Conservation (phyloP, 2,888 invertebrate species). For the Xestoiulus laeticollis region DNA sequence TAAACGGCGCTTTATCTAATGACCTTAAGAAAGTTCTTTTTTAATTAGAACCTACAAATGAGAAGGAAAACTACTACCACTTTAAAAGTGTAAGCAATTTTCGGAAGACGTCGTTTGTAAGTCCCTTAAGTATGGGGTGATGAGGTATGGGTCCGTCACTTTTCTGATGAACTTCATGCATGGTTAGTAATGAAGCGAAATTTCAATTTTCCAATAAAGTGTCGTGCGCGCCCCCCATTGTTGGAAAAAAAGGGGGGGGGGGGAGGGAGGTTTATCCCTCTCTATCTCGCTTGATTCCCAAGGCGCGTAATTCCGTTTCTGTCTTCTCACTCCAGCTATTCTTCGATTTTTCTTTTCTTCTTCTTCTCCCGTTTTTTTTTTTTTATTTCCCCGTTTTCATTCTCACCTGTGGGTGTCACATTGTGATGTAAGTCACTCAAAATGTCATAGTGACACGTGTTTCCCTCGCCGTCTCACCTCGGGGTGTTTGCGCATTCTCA, state of each 20-base stretch:
- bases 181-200: slow-evolving; percentile 30
- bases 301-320: slow-evolving; percentile 36
- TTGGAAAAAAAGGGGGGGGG: background rate
- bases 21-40: too few species aligned
- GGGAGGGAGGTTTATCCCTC: background rate
- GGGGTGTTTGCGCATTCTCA: background rate
- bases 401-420: slow-evolving; percentile 44
- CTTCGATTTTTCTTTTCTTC: slow-evolving; percentile 44
- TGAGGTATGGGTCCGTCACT: slow-evolving; percentile 15
- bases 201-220: background rate
- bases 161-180: slow-evolving; percentile 21
- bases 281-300: background rate
- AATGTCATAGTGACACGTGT: slow-evolving; percentile 40
- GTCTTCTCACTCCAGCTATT: slow-evolving; percentile 12
- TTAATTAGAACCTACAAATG: too few species aligned
- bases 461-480: slow-evolving; percentile 25
- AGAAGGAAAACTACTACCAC: too few species aligned
- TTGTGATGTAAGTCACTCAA: slow-evolving; percentile 47
- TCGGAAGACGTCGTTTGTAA: too few species aligned
- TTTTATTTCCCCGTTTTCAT: slow-evolving; percentile 27
- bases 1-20: too few species aligned
- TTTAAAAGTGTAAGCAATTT: too few species aligned
- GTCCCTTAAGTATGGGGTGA: background rate
- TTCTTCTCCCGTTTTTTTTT: slow-evolving; percentile 19
- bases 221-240: background rate